These are phyloP conservation scores for Anguilla pacifica DNA, from an alignment of 2,797 vertebrate genomes.

Conservation along the genomic window DNA sequence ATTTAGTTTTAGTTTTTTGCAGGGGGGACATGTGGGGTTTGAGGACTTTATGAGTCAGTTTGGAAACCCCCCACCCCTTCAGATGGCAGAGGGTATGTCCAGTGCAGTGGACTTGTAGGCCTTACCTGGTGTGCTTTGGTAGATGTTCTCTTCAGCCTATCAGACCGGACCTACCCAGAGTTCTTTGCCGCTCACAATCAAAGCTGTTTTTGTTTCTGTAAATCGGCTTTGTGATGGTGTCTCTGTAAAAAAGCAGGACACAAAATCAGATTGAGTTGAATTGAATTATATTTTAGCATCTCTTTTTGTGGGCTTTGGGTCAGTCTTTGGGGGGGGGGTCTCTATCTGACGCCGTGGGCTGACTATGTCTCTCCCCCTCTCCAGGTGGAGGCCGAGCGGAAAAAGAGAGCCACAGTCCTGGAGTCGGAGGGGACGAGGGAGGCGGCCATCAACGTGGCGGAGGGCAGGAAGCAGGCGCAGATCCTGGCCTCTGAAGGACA, in stretches of 20 bases:
- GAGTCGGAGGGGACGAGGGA: slow-evolving; percentile 94
- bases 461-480: slow-evolving; percentile 91
- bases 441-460: slow-evolving; percentile 90
- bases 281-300: too few species aligned
- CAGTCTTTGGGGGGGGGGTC: not conserved
- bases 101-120: too few species aligned
- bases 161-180: not conserved
- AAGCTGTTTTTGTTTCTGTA: too few species aligned
- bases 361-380: not conserved
- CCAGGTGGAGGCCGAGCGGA: slow-evolving; percentile 93
- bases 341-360: not conserved
- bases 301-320: not conserved
- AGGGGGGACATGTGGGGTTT: not conserved
- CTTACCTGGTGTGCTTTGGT: not conserved
- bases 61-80: not conserved
- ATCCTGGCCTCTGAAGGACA: slow-evolving; percentile 93
- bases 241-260: too few species aligned
- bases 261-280: too few species aligned
- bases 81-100: too few species aligned
- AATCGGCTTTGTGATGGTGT: too few species aligned
- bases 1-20: not conserved
- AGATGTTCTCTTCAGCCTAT: not conserved
- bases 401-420: slow-evolving; percentile 90
- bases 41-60: not conserved
- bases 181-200: not conserved